Base-by-base conservation (phyloP, 2,113 vertebrate genomes). In the Dromas ardeola region DNA sequence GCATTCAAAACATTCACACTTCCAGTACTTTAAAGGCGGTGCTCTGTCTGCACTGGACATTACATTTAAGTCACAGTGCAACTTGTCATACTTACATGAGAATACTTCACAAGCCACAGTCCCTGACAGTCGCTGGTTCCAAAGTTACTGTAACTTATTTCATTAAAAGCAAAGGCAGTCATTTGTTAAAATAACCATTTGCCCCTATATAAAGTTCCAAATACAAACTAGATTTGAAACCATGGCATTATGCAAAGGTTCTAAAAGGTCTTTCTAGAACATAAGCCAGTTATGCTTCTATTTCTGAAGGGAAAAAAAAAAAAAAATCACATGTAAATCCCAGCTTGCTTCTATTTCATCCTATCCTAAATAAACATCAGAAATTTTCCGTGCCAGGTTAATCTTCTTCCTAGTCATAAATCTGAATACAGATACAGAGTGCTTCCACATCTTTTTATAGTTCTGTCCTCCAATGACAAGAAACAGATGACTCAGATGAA, bases 401-500 rank as follows among this genome's bases (percentile, higher is more conserved):
- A 77, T 95, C 86, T 78, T 94, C 79, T 72, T 94, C 61, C 61
- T 89, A 79, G 58, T 69, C 87, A 95, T 82, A 96, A 95, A 94
- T 94, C 81, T 83, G 83, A 65, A 66, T 77, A 67, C 56, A 85
- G 73, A 84, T 74, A 83, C n/a, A 84, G 49, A 87, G 40, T 2
- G 11, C 62, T 96, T 93, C 87, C 90, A 80, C 0, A 0, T 87
- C 96, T 97, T 97, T 97, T 96, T 96, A 96, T 96, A 97, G 96
- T 81, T 91, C 84, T 94, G 56, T 77, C 43, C 53, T 77, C 93
- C 85, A 93, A 52, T 90, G 90, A 96, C 93, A 93, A 97, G 62
- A 96, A 96, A 95, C 92, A 97, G 84, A 96, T 96, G 87, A 97
- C 55, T 96, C 96, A 91, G 92, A 95, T 94, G 84, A 96, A 95